Evolutionary conservation across 2,797 vertebrate species (phyloP), one percentile per base, ranked within the genome.

Genomic region (Trematomus bernacchii): DNA sequence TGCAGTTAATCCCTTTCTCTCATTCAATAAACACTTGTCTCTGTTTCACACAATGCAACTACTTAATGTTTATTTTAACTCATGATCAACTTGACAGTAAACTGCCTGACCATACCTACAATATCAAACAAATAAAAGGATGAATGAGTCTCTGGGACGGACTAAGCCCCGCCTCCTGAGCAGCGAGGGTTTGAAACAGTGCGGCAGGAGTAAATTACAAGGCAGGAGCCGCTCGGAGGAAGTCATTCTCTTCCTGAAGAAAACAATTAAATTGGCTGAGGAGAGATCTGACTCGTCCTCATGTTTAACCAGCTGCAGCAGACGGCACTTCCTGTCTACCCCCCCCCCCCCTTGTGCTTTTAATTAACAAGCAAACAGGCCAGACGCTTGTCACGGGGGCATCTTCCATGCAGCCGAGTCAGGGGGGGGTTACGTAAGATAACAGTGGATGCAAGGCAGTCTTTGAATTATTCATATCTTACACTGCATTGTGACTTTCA

Each of bases 261-360:
- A 85, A 87, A 85, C 87, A 84, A 89, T 92, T 89, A 76, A 72
- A 78, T 1, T 52, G 68, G 66, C 50, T 71, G 80, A 77, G 53
- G 50, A 6, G 72, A 63, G 77, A 79, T 66, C 66, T 2, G 71
- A 73, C 77, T 76, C 27, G 57, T 83, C 83, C 71, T 80, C 77
- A 13, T 86, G 88, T 90, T 87, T 83, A 81, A 77, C 44, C 91
- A 92, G 92, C 92, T 88, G 87, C 79, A 77, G 59, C 71, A 80
- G 55, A 87, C 74, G 61, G 64, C 33, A 50, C 85, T 91, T 91
- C 89, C 89, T 79, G 86, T 78, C 80, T 15, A 6, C 12, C 50
- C 79, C 73, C 58, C 43, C 21, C 50, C 79, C 73, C 58, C 43
- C 21, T 0, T 27, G 52, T 65, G 66, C 79, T 85, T 88, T 80